These are phyloP conservation scores for Astur gentilis DNA, from an alignment of 2,113 vertebrate species.

Conservation along the genomic window DNA sequence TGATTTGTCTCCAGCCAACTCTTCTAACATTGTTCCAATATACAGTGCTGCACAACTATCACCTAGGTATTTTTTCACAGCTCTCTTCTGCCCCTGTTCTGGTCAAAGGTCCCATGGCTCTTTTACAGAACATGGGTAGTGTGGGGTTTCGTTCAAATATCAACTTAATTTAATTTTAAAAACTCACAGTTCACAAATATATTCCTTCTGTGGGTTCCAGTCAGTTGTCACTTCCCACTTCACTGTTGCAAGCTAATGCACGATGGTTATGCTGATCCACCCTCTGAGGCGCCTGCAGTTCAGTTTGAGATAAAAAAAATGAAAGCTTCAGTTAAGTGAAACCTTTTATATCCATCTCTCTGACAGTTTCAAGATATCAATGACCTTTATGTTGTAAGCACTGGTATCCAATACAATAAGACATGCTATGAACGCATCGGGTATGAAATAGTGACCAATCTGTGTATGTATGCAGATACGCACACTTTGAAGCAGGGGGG, in stretches of 20 bases:
- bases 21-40: neutral
- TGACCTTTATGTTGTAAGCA: neutral
- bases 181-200: neutral
- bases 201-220: neutral
- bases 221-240: conserved; percentile 39
- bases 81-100: neutral
- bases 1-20: neutral
- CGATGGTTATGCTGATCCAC: neutral
- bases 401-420: neutral
- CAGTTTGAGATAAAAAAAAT: neutral
- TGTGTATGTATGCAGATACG: rapidly evolving
- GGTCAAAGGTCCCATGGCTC: neutral
- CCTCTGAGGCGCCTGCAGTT: neutral
- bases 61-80: neutral
- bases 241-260: neutral
- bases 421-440: rapidly evolving
- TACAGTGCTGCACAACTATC: neutral
- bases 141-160: neutral
- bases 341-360: neutral
- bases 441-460: neutral
- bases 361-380: neutral
- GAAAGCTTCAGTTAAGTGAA: neutral
- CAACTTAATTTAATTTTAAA: neutral
- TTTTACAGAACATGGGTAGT: neutral
- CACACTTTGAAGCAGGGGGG: neutral